Conservation (phyloP, 2,888 invertebrate species). For the Agriopis aurantiaria region DNA sequence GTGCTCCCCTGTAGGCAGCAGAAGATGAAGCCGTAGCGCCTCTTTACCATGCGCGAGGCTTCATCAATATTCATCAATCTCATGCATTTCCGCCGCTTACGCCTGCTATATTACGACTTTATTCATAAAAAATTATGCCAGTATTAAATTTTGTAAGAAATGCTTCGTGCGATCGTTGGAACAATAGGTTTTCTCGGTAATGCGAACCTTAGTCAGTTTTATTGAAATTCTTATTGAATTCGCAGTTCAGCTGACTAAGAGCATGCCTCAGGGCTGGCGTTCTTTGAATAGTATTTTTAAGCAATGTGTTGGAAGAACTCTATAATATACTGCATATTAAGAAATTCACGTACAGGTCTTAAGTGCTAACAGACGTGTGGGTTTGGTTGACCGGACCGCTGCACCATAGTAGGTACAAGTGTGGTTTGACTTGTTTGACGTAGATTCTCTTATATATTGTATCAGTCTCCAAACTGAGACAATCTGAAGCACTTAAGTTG, state of each 20-base stretch:
- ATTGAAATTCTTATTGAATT: slow-evolving; percentile 22
- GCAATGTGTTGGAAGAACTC: background rate
- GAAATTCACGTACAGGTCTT: too few species aligned
- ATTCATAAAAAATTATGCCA: slow-evolving; percentile 26
- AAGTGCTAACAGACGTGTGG: too few species aligned
- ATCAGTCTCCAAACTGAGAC: too few species aligned
- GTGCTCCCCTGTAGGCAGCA: background rate
- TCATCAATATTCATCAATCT: slow-evolving; percentile 35
- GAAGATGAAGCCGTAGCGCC: slow-evolving; percentile 21
- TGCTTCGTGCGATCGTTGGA: slow-evolving; percentile 13
- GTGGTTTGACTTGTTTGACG: too few species aligned
- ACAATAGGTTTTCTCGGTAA: slow-evolving; percentile 30
- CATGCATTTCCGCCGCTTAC: slow-evolving; percentile 30
- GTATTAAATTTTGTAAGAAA: slow-evolving; percentile 18
- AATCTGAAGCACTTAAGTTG: too few species aligned
- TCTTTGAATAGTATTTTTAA: background rate
- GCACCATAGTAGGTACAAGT: too few species aligned
- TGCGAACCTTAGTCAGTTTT: slow-evolving; percentile 17
- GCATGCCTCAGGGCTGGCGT: background rate
- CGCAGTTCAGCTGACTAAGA: slow-evolving; percentile 11
- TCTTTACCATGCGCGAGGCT: slow-evolving; percentile 25
- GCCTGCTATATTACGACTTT: slow-evolving; percentile 16
- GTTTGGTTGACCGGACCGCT: too few species aligned
- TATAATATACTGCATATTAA: too few species aligned
- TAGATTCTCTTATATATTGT: too few species aligned